These are phyloP conservation scores for Eledone cirrhosa DNA, from an alignment of 2,888 invertebrate species.

Conservation along the genomic window DNA sequence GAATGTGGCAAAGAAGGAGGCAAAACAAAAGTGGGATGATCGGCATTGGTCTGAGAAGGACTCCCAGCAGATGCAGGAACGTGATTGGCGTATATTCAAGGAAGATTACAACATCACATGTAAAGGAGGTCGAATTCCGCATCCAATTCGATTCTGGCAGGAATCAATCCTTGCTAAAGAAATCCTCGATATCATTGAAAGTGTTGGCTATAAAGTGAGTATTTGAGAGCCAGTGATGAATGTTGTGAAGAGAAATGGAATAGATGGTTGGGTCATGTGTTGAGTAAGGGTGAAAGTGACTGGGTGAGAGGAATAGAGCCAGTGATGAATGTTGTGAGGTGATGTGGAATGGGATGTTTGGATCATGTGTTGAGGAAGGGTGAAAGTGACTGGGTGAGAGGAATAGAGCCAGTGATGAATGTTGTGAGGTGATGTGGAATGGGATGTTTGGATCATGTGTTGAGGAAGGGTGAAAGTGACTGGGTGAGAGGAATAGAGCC, in stretches of 20 bases:
- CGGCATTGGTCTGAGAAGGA: conserved; percentile 98
- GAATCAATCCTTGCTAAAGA: conserved; percentile 91
- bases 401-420: too few species aligned
- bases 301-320: too few species aligned
- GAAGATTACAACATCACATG: conserved; percentile 99
- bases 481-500: too few species aligned
- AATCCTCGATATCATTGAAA: conserved; percentile 90
- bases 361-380: too few species aligned
- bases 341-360: too few species aligned
- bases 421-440: too few species aligned
- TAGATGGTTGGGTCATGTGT: neutral
- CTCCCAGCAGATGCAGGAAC: conserved; percentile 93
- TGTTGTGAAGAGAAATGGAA: neutral
- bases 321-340: too few species aligned
- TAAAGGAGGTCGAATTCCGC: conserved; percentile 96
- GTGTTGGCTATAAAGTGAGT: conserved; percentile 85
- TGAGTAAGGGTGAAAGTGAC: too few species aligned
- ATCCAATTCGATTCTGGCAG: conserved; percentile 93
- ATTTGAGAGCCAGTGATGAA: neutral
- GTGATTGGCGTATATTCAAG: conserved; percentile 99
- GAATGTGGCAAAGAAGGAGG: conserved; percentile 93
- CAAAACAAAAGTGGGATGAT: conserved; percentile 98
- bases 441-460: too few species aligned
- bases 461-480: too few species aligned
- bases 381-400: too few species aligned